phyloP scores from a whole-genome alignment of 2,797 vertebrate species.

The Phalloptychus januarius region DNA sequence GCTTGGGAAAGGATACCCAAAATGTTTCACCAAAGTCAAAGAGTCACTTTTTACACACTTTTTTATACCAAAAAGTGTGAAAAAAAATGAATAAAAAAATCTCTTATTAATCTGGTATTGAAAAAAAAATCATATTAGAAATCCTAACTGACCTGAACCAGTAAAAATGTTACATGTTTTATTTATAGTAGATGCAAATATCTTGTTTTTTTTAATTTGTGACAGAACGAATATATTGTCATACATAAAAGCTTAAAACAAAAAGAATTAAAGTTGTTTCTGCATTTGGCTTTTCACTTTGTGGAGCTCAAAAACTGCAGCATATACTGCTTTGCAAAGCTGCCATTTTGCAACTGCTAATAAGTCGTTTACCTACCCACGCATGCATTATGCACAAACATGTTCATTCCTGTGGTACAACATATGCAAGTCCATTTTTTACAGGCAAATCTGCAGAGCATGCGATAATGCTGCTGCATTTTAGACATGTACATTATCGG shows the following conservation, averaged over 20 bases:
- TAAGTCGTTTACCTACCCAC: conserved; percentile 46
- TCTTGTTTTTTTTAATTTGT: neutral
- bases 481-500: conserved; percentile 70
- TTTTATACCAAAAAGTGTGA: neutral
- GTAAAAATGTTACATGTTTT: neutral
- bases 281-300: conserved; percentile 14
- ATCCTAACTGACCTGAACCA: neutral
- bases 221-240: neutral
- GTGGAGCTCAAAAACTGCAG: conserved; percentile 10
- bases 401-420: conserved; percentile 37
- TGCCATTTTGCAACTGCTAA: conserved; percentile 53
- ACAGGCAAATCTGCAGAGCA: conserved; percentile 72
- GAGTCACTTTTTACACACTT: too few relatives aligned
- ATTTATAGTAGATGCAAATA: neutral
- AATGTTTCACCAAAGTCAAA: neutral
- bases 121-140: neutral
- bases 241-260: neutral
- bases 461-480: conserved; percentile 71
- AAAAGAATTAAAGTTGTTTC: conserved; percentile 1
- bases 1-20: neutral
- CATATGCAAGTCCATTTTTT: conserved; percentile 72
- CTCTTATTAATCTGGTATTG: neutral
- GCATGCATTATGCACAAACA: conserved; percentile 33
- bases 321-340: conserved; percentile 11
- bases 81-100: neutral